Conservation (phyloP, 2,888 invertebrate species). For the Caradrina clavipalpis region DNA sequence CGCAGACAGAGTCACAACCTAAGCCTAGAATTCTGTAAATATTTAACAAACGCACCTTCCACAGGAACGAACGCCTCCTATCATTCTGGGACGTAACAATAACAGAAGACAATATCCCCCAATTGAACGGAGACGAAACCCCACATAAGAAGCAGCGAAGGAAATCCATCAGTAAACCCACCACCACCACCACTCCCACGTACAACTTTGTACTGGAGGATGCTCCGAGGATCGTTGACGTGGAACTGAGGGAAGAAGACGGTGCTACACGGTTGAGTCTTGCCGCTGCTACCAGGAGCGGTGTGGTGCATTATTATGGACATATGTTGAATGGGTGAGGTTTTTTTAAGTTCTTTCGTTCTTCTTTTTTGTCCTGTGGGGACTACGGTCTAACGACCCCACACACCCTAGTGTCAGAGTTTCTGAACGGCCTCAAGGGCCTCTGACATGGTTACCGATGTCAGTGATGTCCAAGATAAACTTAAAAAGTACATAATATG, state of each 20-base stretch:
- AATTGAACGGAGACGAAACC: slow-evolving; percentile 79
- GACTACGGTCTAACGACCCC: no score
- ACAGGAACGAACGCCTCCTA: slow-evolving; percentile 86
- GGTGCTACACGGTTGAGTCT: slow-evolving; percentile 88
- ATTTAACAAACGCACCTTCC: slow-evolving; percentile 7
- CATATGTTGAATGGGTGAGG: slow-evolving; percentile 94
- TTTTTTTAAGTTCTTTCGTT: no score
- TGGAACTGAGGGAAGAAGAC: slow-evolving; percentile 86
- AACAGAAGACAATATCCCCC: slow-evolving; percentile 74
- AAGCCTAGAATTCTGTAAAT: neutral
- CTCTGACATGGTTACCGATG: no score
- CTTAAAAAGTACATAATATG: no score
- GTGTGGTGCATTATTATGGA: slow-evolving; percentile 95
- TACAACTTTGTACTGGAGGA: slow-evolving; percentile 94
- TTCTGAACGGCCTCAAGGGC: no score
- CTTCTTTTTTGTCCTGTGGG: no score
- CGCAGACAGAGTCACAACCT: no score
- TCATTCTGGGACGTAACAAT: slow-evolving; percentile 88
- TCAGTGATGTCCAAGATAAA: no score
- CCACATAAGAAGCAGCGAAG: slow-evolving; percentile 81
- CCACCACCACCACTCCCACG: slow-evolving; percentile 71
- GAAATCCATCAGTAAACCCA: slow-evolving; percentile 71
- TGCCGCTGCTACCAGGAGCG: slow-evolving; percentile 93
- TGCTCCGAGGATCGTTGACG: slow-evolving; percentile 88
- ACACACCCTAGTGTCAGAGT: no score